Base-by-base conservation (phyloP, 2,797 vertebrate species). In the Chiroxiphia lanceolata region DNA sequence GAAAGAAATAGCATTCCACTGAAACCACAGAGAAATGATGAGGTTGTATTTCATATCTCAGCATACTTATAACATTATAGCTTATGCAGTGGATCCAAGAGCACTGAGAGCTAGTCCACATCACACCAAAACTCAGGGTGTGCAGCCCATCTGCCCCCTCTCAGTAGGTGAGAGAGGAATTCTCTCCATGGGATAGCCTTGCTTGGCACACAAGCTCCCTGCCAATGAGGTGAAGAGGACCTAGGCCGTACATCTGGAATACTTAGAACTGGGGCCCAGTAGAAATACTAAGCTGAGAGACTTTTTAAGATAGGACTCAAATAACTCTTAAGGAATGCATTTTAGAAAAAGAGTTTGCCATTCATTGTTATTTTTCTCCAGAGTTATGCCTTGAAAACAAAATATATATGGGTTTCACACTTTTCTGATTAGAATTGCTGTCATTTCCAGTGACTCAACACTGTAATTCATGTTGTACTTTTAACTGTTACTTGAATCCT, bases 371-470 rank as follows among this genome's bases (percentile, higher is more conserved):
- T 81, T 91, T 90, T 34, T 21, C 59, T 56, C 34, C 40, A 40
- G 68, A 83, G 71, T 75, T 94, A 80, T 87, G 79, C 54, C 84
- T 92, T 69, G 65, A 93, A 93, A 96, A 80, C 36, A 90, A 91
- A 93, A 87, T 79, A 93, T 54, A 71, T 69, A 81, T 34, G 67
- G 69, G 68, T 96, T 94, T 91, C 92, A 81, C 94, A 83, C 89
- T 93, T 78, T 61, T 75, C 76, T 86, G 65, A 72, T 94, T 96
- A 95, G 92, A 91, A 69, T 9, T 88, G 69, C 84, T 93, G 84
- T 89, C 84, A 78, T 83, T 96, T 95, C 82, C 91, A 92, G 76
- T 83, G 95, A 94, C 89, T 89, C 88, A 94, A 86, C 59, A 27
- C 60, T 67, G 69, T 90, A 94, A 93, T 89, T 95, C 87, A 71